Evolutionary conservation across 2,888 invertebrate genomes (phyloP).

Genomic region (Pheosia tremula): DNA sequence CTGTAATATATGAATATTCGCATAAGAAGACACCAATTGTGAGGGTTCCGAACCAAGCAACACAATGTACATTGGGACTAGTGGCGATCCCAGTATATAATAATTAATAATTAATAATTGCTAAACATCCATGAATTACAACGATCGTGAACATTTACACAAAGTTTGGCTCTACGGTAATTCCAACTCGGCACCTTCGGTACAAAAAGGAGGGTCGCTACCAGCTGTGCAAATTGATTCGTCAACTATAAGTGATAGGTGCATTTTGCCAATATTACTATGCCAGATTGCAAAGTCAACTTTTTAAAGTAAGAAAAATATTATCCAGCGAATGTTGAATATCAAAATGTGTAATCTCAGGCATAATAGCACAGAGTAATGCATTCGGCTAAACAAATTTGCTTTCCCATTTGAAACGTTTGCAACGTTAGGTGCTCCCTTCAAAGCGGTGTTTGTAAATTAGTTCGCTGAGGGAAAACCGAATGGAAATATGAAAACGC

Average conservation of each 20-base stretch:
- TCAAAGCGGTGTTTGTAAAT: conserved; percentile 40
- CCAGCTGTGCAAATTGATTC: too few relatives aligned
- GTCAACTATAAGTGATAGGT: background rate
- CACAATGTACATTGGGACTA: too few relatives aligned
- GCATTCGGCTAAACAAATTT: conserved; percentile 46
- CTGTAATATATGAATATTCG: too few relatives aligned
- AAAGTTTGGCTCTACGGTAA: too few relatives aligned
- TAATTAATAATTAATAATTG: too few relatives aligned
- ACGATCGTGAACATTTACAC: too few relatives aligned
- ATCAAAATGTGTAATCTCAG: conserved; percentile 34
- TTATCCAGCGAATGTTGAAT: conserved; percentile 19
- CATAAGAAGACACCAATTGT: too few relatives aligned
- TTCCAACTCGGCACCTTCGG: too few relatives aligned
- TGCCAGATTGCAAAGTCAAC: background rate
- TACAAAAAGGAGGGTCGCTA: too few relatives aligned
- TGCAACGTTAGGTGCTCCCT: conserved; percentile 27
- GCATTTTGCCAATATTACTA: background rate
- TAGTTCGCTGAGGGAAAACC: conserved; percentile 37
- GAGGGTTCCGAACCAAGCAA: too few relatives aligned
- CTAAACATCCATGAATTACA: too few relatives aligned
- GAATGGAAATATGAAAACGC: conserved; percentile 37
- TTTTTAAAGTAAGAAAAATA: background rate
- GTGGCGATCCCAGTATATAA: too few relatives aligned
- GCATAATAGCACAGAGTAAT: conserved; percentile 24
- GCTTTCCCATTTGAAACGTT: conserved; percentile 36